These are phyloP conservation scores for Lagorchestes hirsutus DNA, from an alignment of 2,797 vertebrate genomes.

Conservation along the genomic window DNA sequence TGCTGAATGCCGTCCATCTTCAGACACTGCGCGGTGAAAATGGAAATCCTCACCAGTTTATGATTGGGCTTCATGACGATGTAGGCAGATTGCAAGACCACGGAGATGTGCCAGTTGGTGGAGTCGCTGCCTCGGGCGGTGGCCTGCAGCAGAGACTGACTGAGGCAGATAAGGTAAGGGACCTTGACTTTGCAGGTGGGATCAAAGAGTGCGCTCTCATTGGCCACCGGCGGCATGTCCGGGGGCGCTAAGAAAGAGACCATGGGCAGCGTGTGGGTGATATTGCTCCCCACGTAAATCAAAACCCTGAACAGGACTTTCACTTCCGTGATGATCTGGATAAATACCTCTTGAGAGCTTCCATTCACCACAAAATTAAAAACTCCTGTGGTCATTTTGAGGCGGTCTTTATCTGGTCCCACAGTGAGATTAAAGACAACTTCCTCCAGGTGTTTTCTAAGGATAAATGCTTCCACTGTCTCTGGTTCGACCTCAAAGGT, in stretches of 20 bases:
- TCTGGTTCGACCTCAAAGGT: conserved; percentile 66
- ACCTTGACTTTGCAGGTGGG: conserved; percentile 55
- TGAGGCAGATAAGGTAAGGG: conserved; percentile 82
- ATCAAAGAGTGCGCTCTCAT: neutral
- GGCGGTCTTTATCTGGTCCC: conserved; percentile 47
- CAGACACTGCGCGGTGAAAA: conserved; percentile 83
- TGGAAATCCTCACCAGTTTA: conserved; percentile 67
- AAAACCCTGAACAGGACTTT: conserved; percentile 73
- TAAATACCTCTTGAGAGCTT: conserved; percentile 64
- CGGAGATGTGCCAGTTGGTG: neutral
- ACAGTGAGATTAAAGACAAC: conserved; percentile 71
- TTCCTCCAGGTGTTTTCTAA: conserved; percentile 68
- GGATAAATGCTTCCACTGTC: conserved; percentile 74
- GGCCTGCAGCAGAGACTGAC: conserved; percentile 72
- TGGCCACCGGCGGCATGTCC: conserved; percentile 52
- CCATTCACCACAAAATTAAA: conserved; percentile 79
- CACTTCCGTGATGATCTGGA: conserved; percentile 83
- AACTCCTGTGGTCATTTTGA: conserved; percentile 72
- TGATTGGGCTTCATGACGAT: conserved; percentile 45
- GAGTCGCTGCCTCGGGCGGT: neutral
- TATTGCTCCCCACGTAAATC: conserved; percentile 70
- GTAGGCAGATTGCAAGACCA: conserved; percentile 72
- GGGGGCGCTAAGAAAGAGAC: conserved; percentile 74
- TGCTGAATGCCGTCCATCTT: conserved; percentile 73
- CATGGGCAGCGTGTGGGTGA: conserved; percentile 35